phyloP scores from a whole-genome alignment of 2,888 invertebrate species.

The Cloeon dipterum region DNA sequence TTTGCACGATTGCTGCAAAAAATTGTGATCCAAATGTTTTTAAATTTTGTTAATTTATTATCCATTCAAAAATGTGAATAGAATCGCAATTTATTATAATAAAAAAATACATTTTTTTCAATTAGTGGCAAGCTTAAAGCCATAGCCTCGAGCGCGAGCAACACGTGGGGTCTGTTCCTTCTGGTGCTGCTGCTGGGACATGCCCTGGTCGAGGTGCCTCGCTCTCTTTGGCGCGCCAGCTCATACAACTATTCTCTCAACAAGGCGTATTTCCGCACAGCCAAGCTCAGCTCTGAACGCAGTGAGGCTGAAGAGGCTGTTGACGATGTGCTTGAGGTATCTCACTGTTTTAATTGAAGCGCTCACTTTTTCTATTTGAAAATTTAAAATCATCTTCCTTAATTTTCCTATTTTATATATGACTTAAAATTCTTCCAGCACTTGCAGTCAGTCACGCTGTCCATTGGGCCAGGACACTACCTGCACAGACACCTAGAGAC shows the following conservation, averaged over 20 bases:
- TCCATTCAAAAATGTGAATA: not conserved
- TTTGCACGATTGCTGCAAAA: no score
- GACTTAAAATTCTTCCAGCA: no score
- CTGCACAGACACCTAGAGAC: constrained; percentile 64
- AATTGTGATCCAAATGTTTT: constrained; percentile 1
- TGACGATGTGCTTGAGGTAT: constrained; percentile 81
- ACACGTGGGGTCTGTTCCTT: constrained; percentile 96
- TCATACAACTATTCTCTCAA: constrained; percentile 64
- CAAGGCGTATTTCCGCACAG: constrained; percentile 78
- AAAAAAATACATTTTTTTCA: constrained; percentile 4
- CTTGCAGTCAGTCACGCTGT: constrained; percentile 54
- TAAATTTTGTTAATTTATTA: constrained; percentile 1
- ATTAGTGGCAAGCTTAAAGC: constrained; percentile 68
- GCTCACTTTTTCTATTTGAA: no score
- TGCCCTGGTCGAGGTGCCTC: constrained; percentile 86
- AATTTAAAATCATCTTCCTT: no score
- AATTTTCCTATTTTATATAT: no score
- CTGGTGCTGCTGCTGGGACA: constrained; percentile 71
- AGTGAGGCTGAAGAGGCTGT: constrained; percentile 93
- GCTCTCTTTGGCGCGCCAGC: constrained; percentile 77
- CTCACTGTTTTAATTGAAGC: no score
- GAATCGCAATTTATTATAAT: not conserved
- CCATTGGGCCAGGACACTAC: constrained; percentile 51
- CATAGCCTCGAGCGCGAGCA: constrained; percentile 93
- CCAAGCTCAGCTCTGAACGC: constrained; percentile 83